Base-by-base conservation (phyloP, 64 coral and sea anemone species). In the Actinia tenebrosa region DNA sequence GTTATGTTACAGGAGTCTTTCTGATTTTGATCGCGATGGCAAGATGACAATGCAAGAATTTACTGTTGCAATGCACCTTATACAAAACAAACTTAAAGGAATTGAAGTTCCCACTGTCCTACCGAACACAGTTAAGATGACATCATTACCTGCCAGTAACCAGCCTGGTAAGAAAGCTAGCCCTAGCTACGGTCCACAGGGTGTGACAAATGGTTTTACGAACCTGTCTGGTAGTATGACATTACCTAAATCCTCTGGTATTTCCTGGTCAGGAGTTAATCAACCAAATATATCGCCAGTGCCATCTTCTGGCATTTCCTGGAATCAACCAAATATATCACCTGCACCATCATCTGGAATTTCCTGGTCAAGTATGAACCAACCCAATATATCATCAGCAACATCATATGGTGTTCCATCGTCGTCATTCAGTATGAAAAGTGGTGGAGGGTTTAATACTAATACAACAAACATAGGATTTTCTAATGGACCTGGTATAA, bases 21-120 rank as follows among this genome's bases (percentile, higher is more conserved):
- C 93, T 83, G 96, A 98, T 53, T 78, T 98, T 56, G 96, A 98
- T 43, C 88, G 91, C 59, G 96, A 98, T 93, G 96, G 96, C 0
- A 92, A 95, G 54, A 92, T 98, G 93, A 98, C 93, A 11, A 98
- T 98, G 93, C 93, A 98, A 44, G 96, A 98, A 60, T 98, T 98
- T 46, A 90, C 96, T 44, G 94, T 98, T 46, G 96, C 93, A 27
- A 95, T 98, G 89, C 96, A 98, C 60, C 77, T 98, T 43, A 92
- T 98, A 53, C 93, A 98, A 55, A 92, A 79, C 64, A 94, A 92
- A 45, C 56, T 92, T 18, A 95, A 90, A 64, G 93, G 93, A 27
- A 56, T 95, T 54, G 92, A 92, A 79, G 68, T 95, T 7, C 96
- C 96, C 25, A 43, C 93, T 66, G 86, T 84, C 37, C 89, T 98